phyloP scores from a whole-genome alignment of 2,113 vertebrate species.

The Odontesthes bonariensis region DNA sequence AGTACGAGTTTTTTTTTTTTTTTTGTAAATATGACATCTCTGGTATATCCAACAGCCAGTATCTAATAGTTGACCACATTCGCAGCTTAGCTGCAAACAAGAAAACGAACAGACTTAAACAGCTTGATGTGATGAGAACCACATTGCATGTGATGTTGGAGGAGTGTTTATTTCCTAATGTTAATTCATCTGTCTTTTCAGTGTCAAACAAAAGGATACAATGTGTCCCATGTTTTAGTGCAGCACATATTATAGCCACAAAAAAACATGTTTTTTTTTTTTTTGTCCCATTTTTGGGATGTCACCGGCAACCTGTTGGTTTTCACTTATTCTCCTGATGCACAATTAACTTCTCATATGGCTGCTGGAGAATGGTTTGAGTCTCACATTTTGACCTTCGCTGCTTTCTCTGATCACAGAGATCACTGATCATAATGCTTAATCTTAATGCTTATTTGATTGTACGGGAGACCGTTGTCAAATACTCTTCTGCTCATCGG shows the following conservation, averaged over 20 bases:
- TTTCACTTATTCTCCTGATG: conserved; percentile 67
- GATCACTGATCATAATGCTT: not conserved
- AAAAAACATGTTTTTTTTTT: conserved; percentile 83
- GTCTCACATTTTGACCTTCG: not conserved
- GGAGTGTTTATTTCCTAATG: too few relatives aligned
- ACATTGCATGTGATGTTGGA: not conserved
- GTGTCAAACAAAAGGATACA: conserved; percentile 22
- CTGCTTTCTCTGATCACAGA: not conserved
- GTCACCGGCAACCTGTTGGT: conserved; percentile 29
- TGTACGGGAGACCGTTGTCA: not conserved
- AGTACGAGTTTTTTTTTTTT: too few relatives aligned
- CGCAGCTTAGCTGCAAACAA: not conserved
- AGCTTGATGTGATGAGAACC: not conserved
- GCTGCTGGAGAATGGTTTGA: conserved; percentile 4
- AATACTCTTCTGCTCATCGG: not conserved
- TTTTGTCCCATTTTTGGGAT: conserved; percentile 42
- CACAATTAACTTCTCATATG: conserved; percentile 74
- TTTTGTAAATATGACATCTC: too few relatives aligned
- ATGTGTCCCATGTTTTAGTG: conserved; percentile 46
- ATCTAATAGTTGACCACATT: too few relatives aligned
- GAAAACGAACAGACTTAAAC: not conserved
- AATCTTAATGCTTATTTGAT: not conserved
- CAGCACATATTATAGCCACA: conserved; percentile 40
- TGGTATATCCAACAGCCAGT: too few relatives aligned
- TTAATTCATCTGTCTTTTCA: not conserved